These are phyloP conservation scores for Meles meles DNA, from an alignment of 2,113 vertebrate species.

Conservation along the genomic window DNA sequence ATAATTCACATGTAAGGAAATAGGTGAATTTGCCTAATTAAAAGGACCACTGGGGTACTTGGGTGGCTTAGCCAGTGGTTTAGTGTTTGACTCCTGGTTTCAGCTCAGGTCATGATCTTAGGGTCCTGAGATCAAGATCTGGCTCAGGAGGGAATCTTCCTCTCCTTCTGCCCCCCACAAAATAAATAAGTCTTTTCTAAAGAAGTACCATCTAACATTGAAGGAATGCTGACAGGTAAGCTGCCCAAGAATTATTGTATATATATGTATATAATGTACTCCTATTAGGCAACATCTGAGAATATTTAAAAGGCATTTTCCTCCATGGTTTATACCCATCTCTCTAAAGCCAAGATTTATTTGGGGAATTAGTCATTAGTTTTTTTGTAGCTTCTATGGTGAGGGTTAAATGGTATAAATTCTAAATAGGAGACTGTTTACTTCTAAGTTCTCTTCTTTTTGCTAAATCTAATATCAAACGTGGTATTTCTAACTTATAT, in stretches of 20 bases:
- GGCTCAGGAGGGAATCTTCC: neutral
- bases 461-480: conserved; percentile 23
- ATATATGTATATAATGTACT: neutral
- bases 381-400: neutral
- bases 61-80: neutral
- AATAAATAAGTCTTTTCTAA: neutral
- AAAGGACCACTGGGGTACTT: neutral
- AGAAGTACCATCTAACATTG: conserved; percentile 4
- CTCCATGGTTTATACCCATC: neutral
- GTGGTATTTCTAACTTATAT: conserved; percentile 29
- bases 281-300: neutral
- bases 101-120: neutral
- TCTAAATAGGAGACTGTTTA: neutral
- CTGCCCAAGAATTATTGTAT: neutral
- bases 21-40: conserved; percentile 1
- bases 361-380: neutral
- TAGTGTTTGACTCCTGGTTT: neutral
- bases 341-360: conserved; percentile 23
- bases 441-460: conserved; percentile 39
- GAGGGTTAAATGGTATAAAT: conserved; percentile 31
- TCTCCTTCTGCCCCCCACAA: neutral
- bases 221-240: neutral
- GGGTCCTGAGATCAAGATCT: neutral
- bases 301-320: conserved; percentile 1
- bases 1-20: neutral